These are phyloP conservation scores for Amphiduros pacificus DNA, from an alignment of 2,888 invertebrate genomes.

Conservation along the genomic window DNA sequence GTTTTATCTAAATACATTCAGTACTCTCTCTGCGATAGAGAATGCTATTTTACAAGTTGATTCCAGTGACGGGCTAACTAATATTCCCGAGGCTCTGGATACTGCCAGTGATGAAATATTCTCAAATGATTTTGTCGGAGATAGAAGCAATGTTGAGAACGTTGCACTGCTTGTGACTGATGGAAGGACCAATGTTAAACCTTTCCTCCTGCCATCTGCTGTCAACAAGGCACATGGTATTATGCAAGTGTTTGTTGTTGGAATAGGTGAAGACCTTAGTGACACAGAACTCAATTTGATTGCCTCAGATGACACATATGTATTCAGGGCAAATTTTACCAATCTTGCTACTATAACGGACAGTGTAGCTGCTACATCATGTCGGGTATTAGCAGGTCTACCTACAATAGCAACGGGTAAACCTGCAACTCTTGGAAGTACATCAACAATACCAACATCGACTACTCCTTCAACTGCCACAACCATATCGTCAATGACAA, in stretches of 20 bases:
- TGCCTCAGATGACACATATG: not conserved
- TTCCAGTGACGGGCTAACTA: conserved; percentile 18
- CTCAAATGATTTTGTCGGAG: not conserved
- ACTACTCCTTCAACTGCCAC: not conserved
- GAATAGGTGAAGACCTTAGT: conserved; percentile 1
- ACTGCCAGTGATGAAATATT: conserved; percentile 22
- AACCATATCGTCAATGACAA: not conserved
- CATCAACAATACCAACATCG: not conserved
- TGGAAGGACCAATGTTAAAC: conserved; percentile 32
- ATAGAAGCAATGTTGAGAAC: conserved; percentile 6
- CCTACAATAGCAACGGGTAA: not conserved
- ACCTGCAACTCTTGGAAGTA: not conserved
- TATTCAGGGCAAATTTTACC: not conserved
- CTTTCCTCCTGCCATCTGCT: not conserved
- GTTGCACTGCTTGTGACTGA: conserved; percentile 15
- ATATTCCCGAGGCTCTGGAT: conserved; percentile 24
- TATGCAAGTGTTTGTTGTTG: conserved; percentile 12
- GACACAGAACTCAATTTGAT: not conserved
- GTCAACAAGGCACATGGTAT: not conserved
- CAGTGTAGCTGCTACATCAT: not conserved
- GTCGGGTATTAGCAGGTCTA: not conserved
- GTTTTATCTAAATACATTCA: conserved; percentile 16
- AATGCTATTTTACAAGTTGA: not conserved
- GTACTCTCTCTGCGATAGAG: not conserved
- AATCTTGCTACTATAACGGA: not conserved